A percentile compares a stretch with the other conserved stretches of the same genome.
Conservation (phyloP, 1,140 invertebrate genomes). For the Aporrectodea caliginosa region DNA sequence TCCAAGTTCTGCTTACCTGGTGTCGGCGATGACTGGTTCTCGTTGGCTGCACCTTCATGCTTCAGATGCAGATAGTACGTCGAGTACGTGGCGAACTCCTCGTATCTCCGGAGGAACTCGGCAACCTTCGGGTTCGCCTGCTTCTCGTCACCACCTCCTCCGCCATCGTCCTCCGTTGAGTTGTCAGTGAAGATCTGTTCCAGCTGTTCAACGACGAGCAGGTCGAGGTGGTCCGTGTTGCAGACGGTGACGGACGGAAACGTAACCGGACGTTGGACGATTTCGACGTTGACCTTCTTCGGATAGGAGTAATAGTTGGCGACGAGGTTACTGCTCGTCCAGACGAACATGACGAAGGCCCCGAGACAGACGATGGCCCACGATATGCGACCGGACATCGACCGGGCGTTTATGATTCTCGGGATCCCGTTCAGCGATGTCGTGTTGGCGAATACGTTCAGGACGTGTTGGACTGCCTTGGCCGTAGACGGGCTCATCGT, state of each 20-base stretch:
- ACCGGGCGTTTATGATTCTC: constrained; percentile 33
- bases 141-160: not conserved
- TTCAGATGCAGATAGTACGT: not conserved
- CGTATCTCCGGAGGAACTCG: not conserved
- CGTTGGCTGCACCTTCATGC: not conserved
- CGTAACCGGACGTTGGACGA: constrained; percentile 30
- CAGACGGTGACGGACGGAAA: constrained; percentile 33
- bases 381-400: constrained; percentile 27
- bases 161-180: not conserved
- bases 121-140: not conserved
- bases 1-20: not conserved
- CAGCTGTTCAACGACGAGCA: constrained; percentile 17
- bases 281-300: constrained; percentile 34
- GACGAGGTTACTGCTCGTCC: constrained; percentile 28
- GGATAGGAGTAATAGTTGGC: constrained; percentile 31
- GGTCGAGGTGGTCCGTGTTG: constrained; percentile 29
- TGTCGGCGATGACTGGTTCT: not conserved
- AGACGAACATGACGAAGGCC: constrained; percentile 33
- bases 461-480: not conserved
- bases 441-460: constrained; percentile 5
- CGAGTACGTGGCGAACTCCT: not conserved
- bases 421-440: constrained; percentile 34
- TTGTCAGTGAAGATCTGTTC: constrained; percentile 10
- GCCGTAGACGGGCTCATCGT: not conserved
- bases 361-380: constrained; percentile 31